Conservation (phyloP, 2,113 vertebrate genomes). For the Herpetotheres cachinnans region DNA sequence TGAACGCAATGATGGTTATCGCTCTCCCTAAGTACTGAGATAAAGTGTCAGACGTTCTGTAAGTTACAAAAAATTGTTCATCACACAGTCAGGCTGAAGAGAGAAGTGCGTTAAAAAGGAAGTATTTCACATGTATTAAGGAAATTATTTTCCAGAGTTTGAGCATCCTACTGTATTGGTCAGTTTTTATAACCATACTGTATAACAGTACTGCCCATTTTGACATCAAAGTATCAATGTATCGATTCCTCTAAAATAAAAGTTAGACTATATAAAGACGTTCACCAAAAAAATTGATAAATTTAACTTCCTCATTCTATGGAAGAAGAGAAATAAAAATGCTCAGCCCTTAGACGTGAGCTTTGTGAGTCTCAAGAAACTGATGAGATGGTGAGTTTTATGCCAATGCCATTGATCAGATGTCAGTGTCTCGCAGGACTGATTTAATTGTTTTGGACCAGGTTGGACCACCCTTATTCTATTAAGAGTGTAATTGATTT, state of each 20-base stretch:
- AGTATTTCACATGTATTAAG: background rate
- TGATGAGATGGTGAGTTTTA: accelerated
- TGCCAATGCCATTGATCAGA: background rate
- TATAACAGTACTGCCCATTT: background rate
- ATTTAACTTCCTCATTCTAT: background rate
- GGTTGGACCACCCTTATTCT: background rate
- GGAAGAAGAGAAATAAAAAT: background rate
- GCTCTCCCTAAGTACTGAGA: background rate
- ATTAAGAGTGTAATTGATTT: constrained; percentile 16
- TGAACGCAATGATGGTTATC: background rate
- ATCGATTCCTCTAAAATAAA: background rate
- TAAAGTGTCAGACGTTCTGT: background rate
- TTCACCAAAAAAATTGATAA: background rate
- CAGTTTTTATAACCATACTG: background rate
- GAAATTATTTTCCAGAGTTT: background rate
- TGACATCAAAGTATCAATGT: background rate
- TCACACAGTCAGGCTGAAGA: background rate
- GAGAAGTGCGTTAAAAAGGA: background rate
- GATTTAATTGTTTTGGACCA: background rate
- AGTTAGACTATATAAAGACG: background rate
- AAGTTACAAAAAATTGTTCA: background rate
- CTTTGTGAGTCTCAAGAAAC: background rate
- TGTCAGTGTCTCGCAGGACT: background rate
- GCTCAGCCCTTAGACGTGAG: background rate
- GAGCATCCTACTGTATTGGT: background rate